Evolutionary conservation across 2,888 invertebrate species (phyloP).

Genomic region (Apotomis betuletana): DNA sequence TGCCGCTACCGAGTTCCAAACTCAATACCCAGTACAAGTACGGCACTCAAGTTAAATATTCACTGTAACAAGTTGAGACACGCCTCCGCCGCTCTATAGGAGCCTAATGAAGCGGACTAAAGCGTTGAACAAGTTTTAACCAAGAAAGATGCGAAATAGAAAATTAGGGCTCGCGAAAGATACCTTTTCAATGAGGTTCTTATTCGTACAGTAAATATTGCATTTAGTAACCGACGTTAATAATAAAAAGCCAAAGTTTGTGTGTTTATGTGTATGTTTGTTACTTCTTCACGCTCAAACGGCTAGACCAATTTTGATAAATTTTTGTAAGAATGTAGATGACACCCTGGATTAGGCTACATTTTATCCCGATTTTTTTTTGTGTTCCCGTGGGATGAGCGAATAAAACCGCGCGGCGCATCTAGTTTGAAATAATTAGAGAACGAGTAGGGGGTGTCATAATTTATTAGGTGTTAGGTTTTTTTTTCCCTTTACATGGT

Average conservation of each 20-base stretch:
- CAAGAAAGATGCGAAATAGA: slow-evolving; percentile 21
- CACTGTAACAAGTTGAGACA: slow-evolving; percentile 36
- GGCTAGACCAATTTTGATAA: too few species aligned
- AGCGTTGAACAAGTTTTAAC: slow-evolving; percentile 31
- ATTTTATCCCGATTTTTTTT: too few species aligned
- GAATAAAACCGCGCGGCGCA: too few species aligned
- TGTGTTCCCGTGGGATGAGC: too few species aligned
- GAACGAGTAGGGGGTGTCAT: too few species aligned
- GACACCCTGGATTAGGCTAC: too few species aligned
- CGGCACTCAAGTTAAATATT: slow-evolving; percentile 42
- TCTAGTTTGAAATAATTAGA: too few species aligned
- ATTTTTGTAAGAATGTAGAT: too few species aligned
- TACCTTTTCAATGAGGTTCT: not conserved
- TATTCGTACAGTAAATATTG: not conserved
- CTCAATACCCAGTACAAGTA: slow-evolving; percentile 49
- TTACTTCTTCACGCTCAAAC: too few species aligned
- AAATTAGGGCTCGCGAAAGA: slow-evolving; percentile 1
- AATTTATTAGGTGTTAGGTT: too few species aligned
- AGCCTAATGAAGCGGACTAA: slow-evolving; percentile 38
- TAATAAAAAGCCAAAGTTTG: not conserved
- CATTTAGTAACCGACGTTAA: not conserved
- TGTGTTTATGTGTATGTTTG: too few species aligned
- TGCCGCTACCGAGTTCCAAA: slow-evolving; percentile 48
- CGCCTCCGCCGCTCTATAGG: slow-evolving; percentile 30
- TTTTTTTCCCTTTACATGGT: too few species aligned